Conservation (phyloP, 2,113 vertebrate genomes). For the Microcebus griseorufus region DNA sequence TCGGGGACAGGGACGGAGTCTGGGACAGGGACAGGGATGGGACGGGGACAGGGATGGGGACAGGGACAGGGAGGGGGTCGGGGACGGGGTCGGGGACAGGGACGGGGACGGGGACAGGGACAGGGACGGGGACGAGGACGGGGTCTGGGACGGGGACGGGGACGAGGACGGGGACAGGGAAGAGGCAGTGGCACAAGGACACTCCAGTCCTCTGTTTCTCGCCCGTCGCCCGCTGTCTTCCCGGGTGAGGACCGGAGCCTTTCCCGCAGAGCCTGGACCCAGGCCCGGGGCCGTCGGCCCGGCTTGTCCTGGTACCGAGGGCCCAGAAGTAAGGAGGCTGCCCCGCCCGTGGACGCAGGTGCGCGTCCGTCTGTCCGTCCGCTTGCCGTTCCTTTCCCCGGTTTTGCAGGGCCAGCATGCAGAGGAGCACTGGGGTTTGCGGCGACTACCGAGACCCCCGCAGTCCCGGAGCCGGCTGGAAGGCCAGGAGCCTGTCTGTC, state of each 20-base stretch:
- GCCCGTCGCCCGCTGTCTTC: accelerated
- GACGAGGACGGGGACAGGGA: too few relatives aligned
- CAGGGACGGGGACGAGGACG: background rate
- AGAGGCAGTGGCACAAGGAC: accelerated
- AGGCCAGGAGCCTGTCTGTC: slow-evolving; percentile 9
- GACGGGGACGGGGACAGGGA: too few relatives aligned
- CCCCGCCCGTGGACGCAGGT: accelerated
- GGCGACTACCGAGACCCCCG: background rate
- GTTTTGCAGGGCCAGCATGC: background rate
- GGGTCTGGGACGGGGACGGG: too few relatives aligned
- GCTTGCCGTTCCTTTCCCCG: background rate
- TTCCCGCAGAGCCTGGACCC: background rate
- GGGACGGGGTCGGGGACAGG: too few relatives aligned
- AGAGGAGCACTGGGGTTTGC: background rate
- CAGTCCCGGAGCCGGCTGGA: too few relatives aligned
- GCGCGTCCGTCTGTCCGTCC: background rate
- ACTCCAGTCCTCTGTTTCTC: accelerated
- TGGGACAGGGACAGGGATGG: too few relatives aligned
- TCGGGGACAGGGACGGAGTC: too few relatives aligned
- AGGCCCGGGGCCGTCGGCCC: too few relatives aligned
- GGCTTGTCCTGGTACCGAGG: too few relatives aligned
- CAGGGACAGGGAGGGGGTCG: too few relatives aligned
- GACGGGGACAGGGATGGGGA: too few relatives aligned
- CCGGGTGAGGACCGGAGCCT: background rate
- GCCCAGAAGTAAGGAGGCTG: background rate